Evolutionary conservation across 2,888 invertebrate species (phyloP).

Genomic region (Ferdinandea cuprea): DNA sequence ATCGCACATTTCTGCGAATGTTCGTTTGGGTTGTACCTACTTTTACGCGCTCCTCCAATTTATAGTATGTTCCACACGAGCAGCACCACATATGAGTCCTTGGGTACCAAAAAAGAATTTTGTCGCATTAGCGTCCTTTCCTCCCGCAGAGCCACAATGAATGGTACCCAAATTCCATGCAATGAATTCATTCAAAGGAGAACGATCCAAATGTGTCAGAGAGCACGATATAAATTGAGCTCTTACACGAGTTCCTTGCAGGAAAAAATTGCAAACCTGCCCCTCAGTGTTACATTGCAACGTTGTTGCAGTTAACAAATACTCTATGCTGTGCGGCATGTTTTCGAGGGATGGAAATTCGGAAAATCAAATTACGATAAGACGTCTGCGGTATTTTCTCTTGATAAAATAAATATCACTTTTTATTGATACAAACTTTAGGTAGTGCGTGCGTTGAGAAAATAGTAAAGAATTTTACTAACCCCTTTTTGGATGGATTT

Average conservation of each 20-base stretch:
- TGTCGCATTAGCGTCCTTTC: conserved; percentile 29
- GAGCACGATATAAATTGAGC: conserved; percentile 40
- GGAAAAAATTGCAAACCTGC: conserved; percentile 31
- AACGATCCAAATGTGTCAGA: conserved; percentile 34
- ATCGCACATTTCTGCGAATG: conserved; percentile 35
- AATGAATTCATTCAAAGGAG: conserved; percentile 11
- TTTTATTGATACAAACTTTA: no score
- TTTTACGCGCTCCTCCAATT: neutral
- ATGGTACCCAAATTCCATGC: conserved; percentile 7
- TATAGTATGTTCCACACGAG: neutral
- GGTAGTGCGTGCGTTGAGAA: no score
- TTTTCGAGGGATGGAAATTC: conserved; percentile 13
- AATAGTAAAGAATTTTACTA: no score
- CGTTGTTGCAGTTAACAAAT: conserved; percentile 1
- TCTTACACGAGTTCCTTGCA: conserved; percentile 46
- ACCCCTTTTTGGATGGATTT: no score
- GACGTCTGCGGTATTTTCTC: conserved; percentile 59
- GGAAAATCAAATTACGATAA: conserved; percentile 70
- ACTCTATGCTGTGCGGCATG: neutral
- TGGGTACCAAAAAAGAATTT: neutral
- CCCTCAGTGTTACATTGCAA: neutral
- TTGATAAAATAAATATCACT: conserved; percentile 67
- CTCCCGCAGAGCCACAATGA: conserved; percentile 3
- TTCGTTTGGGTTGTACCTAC: neutral
- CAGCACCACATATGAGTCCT: conserved; percentile 11